Percentiles rank a stretch among this genome's conserved stretches.
These are phyloP conservation scores for Sylvietta virens DNA, from an alignment of 2,113 vertebrate species.

Conservation along the genomic window DNA sequence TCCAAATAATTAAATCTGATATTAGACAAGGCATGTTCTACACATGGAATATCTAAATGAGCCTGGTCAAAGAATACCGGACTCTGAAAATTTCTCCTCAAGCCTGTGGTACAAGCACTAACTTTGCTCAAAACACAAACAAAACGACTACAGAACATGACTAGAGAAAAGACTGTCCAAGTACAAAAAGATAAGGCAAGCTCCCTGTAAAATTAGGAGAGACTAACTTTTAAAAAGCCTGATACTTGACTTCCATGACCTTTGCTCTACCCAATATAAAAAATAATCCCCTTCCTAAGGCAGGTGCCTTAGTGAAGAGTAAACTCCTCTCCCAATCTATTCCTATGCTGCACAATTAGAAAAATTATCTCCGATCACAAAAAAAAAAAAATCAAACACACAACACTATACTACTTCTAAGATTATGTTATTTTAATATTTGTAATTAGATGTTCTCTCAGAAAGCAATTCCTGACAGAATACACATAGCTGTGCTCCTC, in stretches of 20 bases:
- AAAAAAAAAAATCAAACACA: not conserved
- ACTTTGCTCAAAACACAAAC: not conserved
- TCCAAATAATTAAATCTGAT: not conserved
- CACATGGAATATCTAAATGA: not conserved
- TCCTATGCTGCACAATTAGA: not conserved
- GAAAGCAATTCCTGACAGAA: not conserved
- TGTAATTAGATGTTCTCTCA: not conserved
- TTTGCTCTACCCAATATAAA: not conserved
- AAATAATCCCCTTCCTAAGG: not conserved
- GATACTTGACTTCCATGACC: not conserved
- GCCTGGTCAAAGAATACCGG: not conserved
- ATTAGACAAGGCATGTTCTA: not conserved
- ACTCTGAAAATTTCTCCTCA: not conserved
- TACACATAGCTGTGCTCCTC: not conserved
- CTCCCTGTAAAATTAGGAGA: not conserved
- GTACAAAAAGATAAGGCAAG: not conserved
- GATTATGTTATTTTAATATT: not conserved
- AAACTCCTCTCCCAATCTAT: not conserved
- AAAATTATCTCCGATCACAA: not conserved
- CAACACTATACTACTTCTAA: not conserved
- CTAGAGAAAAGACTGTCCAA: not conserved
- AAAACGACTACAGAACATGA: not conserved
- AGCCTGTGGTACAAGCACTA: not conserved
- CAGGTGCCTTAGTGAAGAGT: not conserved
- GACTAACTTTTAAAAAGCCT: not conserved